Conservation (phyloP, 2,113 vertebrate species). For the Cnemophilus loriae region DNA sequence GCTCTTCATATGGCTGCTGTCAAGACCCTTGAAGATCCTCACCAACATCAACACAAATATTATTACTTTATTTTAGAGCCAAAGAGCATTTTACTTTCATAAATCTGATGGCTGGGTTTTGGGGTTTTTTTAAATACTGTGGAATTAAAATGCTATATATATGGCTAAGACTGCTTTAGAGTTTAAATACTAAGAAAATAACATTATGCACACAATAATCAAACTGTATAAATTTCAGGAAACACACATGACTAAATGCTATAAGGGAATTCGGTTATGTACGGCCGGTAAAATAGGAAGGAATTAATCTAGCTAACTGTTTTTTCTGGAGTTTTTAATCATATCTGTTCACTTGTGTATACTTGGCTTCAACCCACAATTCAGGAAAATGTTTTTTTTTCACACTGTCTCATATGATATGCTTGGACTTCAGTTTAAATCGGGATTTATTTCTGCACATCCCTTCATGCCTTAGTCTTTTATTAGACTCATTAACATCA, state of each 20-base stretch:
- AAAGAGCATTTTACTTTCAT: neutral
- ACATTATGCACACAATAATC: neutral
- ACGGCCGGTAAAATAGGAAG: neutral
- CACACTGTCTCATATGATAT: neutral
- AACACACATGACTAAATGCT: neutral
- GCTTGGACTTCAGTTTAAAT: neutral
- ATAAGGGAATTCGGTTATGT: rapidly evolving
- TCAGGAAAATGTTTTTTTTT: neutral
- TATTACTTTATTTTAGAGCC: neutral
- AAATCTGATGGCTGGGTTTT: neutral
- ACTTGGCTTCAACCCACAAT: neutral
- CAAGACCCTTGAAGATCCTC: neutral
- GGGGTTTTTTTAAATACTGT: neutral
- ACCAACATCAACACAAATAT: neutral
- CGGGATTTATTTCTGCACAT: neutral
- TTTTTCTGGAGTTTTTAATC: neutral
- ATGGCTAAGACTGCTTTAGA: neutral
- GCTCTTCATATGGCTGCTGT: rapidly evolving
- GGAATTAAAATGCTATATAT: neutral
- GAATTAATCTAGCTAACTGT: neutral
- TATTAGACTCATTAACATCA: neutral
- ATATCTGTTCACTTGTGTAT: neutral
- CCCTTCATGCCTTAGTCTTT: neutral
- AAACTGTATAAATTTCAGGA: neutral
- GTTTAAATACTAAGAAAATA: neutral